Conservation (phyloP, 2,888 invertebrate species). For the Stenurella melanura region DNA sequence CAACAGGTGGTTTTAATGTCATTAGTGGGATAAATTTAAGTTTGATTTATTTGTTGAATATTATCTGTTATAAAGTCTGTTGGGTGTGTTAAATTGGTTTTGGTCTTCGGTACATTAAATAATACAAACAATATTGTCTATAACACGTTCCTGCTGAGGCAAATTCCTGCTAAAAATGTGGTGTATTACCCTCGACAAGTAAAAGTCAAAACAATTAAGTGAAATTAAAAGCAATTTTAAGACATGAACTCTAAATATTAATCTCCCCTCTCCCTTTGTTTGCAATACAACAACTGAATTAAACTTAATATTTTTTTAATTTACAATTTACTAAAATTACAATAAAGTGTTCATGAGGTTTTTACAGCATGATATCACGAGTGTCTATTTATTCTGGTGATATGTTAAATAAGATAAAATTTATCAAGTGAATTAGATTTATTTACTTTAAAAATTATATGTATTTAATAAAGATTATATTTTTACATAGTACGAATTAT, state of each 20-base stretch:
- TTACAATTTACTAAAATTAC: neutral
- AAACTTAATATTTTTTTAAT: neutral
- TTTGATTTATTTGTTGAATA: neutral
- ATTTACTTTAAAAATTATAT: constrained; percentile 22
- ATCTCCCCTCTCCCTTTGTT: neutral
- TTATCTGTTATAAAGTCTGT: neutral
- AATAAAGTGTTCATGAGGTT: neutral
- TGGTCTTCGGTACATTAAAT: neutral
- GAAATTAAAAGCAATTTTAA: constrained; percentile 6
- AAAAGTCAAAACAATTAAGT: constrained; percentile 27
- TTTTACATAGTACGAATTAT: constrained; percentile 14
- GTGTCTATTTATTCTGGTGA: constrained; percentile 32
- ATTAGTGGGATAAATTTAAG: neutral
- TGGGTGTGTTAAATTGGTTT: neutral
- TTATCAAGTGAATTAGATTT: constrained; percentile 29
- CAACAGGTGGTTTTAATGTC: neutral
- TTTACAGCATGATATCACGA: constrained; percentile 8
- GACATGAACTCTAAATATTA: neutral
- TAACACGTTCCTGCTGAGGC: neutral
- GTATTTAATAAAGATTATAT: constrained; percentile 5
- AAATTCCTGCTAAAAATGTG: neutral
- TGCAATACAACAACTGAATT: neutral
- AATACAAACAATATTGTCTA: neutral
- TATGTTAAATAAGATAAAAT: constrained; percentile 25
- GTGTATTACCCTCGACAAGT: constrained; percentile 10